Evolutionary conservation across 2,888 invertebrate species (phyloP), one percentile per base, ranked within the genome.

Genomic region (Pammene aurita): DNA sequence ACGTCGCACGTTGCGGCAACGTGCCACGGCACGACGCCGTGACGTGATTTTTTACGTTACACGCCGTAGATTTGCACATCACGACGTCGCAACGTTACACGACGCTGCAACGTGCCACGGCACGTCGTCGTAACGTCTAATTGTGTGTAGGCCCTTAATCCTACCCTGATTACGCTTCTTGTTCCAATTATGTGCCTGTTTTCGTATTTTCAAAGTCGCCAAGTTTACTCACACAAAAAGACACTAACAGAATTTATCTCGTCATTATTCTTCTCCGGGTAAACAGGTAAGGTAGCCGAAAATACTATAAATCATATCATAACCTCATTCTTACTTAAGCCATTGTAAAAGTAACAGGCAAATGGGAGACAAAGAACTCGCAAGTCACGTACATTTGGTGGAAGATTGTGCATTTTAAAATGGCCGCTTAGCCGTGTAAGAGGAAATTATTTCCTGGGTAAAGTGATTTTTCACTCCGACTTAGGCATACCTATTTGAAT

Each of bases 351-450:
- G 54, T 35, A 18, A 63, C 62, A 62, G 48, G 62, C 62, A 50
- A 46, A 38, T 34, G 56, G 42, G 41, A 63, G 58, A 64, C 58
- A 68, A 68, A 58, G 68, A 54, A 54, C 7, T 52, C 42, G 58
- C 63, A 34, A 68, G 68, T 68, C 68, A 67, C 61, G 67, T 56
- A 62, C 67, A 68, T 58, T 64, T 57, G 52, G 57, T 34, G 68
- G 35, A 26, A 65, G 48, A 66, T 57, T 50, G 62, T 41, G 55
- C 41, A 62, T 55, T 61, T 55, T 14, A 54, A 62, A 67, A 61
- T 67, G 62, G 61, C 38, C 14, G 55, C 48, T 54, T 35, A 38
- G 44, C 26, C 14, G 46, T 42, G 55, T 48, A 48, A 34, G 34
- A 48, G 46, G 16, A 50, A 56, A 62, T 56, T 67, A 46, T 62